Base-by-base conservation (phyloP, 2,888 invertebrate genomes). In the Caenorhabditis macrosperma region DNA sequence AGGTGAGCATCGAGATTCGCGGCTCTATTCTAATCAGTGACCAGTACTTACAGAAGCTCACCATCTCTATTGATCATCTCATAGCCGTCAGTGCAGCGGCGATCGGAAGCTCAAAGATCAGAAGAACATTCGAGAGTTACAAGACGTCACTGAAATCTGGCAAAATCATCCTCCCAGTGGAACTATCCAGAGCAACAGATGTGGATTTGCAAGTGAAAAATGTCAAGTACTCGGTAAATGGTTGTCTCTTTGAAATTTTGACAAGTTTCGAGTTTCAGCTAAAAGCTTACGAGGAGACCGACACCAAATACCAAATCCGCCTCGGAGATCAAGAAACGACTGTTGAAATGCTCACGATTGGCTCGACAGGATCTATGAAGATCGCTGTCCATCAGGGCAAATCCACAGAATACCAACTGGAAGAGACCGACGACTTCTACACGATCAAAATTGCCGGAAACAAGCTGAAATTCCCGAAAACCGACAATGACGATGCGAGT, bases 51-150 rank as follows among this genome's bases (percentile, higher is more conserved):
- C 75, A 75, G 75, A 75, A 60, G 22, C 54, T 55, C 7, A 64
- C 74, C 15, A 38, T 64, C 17, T 28, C 64, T 15, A 55, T 61
- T 22, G 54, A 60, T 7, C 66, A 71, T 28, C 44, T 72, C 1
- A 64, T 78, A n/a, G 78, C 78, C 12, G 30, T 78, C 22, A 52
- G 60, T 24, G 66, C 66, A 0, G 78, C 71, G 5, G 71, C 61
- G 10, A 78, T 78, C 12, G 78, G 71, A 17, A 41, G 44, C 9
- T 52, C 50, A 10, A 71, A 61, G 12, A 72, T 78, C n/a, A 44
- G 60, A 0, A n/a, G 55, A 20, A 10, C n/a, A 10, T 71, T 78
- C 28, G 66, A 71, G 15, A 60, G 28, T 12, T 78, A 71, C 38
- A 35, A 71, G 35, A 26, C 30, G 10, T 28, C 52, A 6, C 44